Conservation (phyloP, 1,140 invertebrate genomes). For the Drosophila kikkawai region DNA sequence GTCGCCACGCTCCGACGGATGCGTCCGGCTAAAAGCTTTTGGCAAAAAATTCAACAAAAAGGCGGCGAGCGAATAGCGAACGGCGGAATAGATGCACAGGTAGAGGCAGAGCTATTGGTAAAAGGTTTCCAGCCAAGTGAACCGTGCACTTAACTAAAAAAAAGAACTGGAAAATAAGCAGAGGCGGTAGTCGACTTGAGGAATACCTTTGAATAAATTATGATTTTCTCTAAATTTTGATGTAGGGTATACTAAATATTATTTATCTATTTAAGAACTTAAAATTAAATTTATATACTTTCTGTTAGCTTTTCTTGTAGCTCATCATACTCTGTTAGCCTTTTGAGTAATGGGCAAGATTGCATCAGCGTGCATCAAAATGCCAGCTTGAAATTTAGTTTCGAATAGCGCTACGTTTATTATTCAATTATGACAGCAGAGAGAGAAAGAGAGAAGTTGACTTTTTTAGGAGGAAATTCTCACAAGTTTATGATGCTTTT, state of each 20-base stretch:
- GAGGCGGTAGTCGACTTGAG: not conserved
- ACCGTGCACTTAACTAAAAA: slow-evolving; percentile 50
- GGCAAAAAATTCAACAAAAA: slow-evolving; percentile 57
- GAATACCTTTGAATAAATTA: not conserved
- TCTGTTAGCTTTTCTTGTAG: too few species aligned
- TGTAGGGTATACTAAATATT: not conserved
- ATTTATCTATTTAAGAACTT: too few species aligned
- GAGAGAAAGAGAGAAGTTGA: not conserved
- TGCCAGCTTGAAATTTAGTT: slow-evolving; percentile 61
- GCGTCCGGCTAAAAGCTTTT: slow-evolving; percentile 79
- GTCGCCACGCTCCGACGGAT: slow-evolving; percentile 58
- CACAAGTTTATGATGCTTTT: not conserved
- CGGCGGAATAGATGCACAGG: slow-evolving; percentile 37
- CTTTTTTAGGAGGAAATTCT: slow-evolving; percentile 9
- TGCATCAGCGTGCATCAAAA: slow-evolving; percentile 48
- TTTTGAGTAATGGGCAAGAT: slow-evolving; percentile 11
- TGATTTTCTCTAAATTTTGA: too few species aligned
- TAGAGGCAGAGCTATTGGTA: slow-evolving; percentile 59
- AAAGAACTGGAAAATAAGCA: not conserved
- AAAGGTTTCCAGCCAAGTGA: slow-evolving; percentile 68
- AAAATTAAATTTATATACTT: not conserved
- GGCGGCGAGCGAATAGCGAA: slow-evolving; percentile 31
- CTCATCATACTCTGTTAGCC: not conserved
- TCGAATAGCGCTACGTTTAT: slow-evolving; percentile 46
- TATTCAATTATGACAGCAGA: slow-evolving; percentile 65